phyloP scores from a whole-genome alignment of 2,797 vertebrate genomes.

The Mormyrus hasselquistii region DNA sequence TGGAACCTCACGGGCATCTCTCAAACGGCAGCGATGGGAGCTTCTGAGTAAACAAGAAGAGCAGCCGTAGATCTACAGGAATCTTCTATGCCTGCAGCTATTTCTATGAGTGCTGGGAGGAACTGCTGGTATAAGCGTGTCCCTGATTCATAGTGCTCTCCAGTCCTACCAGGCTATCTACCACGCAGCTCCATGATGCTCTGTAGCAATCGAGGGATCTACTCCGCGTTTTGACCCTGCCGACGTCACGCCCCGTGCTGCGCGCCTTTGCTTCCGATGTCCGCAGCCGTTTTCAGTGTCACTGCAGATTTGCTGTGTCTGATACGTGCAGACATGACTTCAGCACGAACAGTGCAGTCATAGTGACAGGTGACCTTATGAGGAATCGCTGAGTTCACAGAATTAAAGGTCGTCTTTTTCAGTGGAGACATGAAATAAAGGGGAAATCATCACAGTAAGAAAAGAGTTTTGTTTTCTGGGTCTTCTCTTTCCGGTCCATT shows the following conservation, averaged over 20 bases:
- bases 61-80: neutral
- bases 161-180: neutral
- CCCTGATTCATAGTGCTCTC: neutral
- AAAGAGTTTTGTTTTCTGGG: neutral
- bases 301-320: neutral
- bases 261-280: neutral
- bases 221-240: neutral
- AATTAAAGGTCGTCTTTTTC: neutral
- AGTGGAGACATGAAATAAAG: neutral
- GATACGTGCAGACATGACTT: neutral
- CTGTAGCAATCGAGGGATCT: neutral
- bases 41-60: neutral
- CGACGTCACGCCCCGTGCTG: neutral
- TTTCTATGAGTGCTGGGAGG: neutral
- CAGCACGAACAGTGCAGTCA: neutral
- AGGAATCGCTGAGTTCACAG: neutral
- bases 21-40: neutral
- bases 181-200: neutral
- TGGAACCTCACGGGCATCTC: neutral
- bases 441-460: neutral
- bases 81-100: neutral
- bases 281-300: neutral
- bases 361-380: slow-evolving; percentile 7
- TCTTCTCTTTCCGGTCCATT: neutral
- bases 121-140: neutral